phyloP scores from a whole-genome alignment of 1,140 invertebrate genomes.

The Coenobita brevimanus region DNA sequence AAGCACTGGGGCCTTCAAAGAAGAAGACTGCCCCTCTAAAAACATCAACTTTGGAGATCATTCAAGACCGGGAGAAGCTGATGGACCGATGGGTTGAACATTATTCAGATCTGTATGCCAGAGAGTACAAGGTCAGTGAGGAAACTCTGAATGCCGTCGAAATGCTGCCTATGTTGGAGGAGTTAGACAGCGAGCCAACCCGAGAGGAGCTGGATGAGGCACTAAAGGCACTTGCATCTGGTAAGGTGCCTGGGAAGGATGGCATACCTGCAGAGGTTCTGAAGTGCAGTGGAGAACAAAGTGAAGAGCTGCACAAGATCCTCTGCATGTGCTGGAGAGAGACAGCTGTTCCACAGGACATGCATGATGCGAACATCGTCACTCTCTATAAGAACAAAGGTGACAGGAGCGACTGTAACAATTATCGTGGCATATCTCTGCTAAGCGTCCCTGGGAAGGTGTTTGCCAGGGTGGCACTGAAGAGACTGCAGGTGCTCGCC shows the following conservation, averaged over 20 bases:
- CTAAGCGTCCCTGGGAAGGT: slow-evolving; percentile 32
- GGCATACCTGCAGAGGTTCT: slow-evolving; percentile 11
- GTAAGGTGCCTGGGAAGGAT: slow-evolving; percentile 25
- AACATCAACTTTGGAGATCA: not conserved
- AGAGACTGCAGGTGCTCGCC: slow-evolving; percentile 8
- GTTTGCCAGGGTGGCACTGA: slow-evolving; percentile 1
- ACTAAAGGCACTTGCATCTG: slow-evolving; percentile 6
- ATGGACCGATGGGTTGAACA: no score
- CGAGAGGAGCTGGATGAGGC: not conserved
- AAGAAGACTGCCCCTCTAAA: not conserved
- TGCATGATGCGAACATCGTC: slow-evolving; percentile 32
- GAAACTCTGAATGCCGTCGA: not conserved
- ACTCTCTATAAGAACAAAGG: slow-evolving; percentile 45
- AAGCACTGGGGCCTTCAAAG: not conserved
- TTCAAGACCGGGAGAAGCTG: not conserved
- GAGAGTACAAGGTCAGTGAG: not conserved
- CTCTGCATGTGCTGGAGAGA: slow-evolving; percentile 30
- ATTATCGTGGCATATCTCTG: slow-evolving; percentile 36
- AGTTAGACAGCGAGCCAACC: not conserved
- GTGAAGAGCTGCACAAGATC: not conserved
- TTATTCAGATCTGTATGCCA: no score
- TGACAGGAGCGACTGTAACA: slow-evolving; percentile 47
- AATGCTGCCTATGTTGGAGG: not conserved
- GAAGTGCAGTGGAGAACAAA: not conserved
- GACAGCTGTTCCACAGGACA: slow-evolving; percentile 45